These are phyloP conservation scores for Pampus argenteus DNA, from an alignment of 2,797 vertebrate species.

Conservation along the genomic window DNA sequence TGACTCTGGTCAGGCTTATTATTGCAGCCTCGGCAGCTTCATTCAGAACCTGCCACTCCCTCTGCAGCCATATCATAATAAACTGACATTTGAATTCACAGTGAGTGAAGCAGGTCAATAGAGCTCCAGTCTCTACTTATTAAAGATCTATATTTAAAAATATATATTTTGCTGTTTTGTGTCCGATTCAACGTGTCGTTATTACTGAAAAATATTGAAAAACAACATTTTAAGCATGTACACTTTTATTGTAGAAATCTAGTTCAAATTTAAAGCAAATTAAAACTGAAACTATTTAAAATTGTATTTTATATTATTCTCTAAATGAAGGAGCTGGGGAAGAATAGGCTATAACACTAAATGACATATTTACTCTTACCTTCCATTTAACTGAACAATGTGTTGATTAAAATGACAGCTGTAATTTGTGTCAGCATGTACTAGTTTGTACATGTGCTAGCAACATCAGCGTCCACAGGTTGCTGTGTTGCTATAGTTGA, in stretches of 20 bases:
- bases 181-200: slow-evolving; percentile 12
- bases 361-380: slow-evolving; percentile 11
- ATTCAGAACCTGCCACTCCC: slow-evolving; percentile 47
- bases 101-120: slow-evolving; percentile 17
- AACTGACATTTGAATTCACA: slow-evolving; percentile 53
- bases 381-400: slow-evolving; percentile 14
- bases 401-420: slow-evolving; percentile 23
- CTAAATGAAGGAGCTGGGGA: neutral
- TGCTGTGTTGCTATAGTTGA: slow-evolving; percentile 32
- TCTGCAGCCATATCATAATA: slow-evolving; percentile 62
- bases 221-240: neutral
- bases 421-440: neutral
- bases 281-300: neutral
- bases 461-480: slow-evolving; percentile 18
- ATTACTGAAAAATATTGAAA: neutral
- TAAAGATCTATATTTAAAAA: slow-evolving; percentile 7
- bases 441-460: slow-evolving; percentile 16
- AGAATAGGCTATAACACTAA: slow-evolving; percentile 1
- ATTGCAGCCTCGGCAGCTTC: slow-evolving; percentile 48
- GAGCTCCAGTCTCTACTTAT: slow-evolving; percentile 16
- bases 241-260: neutral
- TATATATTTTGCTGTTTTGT: slow-evolving; percentile 1
- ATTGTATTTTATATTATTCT: neutral
- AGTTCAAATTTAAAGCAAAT: neutral
- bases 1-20: slow-evolving; percentile 51